phyloP scores from a whole-genome alignment of 2,888 invertebrate species.

The Caradrina kadenii region DNA sequence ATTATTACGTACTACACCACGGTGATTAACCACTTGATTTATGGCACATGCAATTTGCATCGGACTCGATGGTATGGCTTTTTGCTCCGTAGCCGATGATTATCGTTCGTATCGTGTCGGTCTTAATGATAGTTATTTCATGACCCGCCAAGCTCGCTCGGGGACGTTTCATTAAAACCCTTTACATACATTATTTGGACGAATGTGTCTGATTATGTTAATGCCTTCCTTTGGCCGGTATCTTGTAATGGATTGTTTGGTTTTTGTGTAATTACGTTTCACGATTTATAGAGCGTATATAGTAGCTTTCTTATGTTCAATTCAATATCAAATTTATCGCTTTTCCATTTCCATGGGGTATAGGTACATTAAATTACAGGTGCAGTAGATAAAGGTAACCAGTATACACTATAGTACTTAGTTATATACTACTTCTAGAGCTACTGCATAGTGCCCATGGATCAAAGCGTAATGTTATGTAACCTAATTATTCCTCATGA shows the following conservation, averaged over 20 bases:
- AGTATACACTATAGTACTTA: no score
- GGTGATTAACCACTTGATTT: constrained; percentile 90
- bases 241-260: constrained; percentile 86
- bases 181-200: constrained; percentile 88
- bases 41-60: constrained; percentile 89
- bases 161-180: constrained; percentile 89
- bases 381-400: no score
- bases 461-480: no score
- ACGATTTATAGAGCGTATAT: constrained; percentile 40
- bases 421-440: no score
- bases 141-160: constrained; percentile 86
- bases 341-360: no score
- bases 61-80: constrained; percentile 86
- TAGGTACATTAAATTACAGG: no score
- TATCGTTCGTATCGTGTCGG: constrained; percentile 90
- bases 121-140: constrained; percentile 90
- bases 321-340: no score
- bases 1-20: constrained; percentile 84
- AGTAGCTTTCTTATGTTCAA: neutral
- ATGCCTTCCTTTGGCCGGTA: constrained; percentile 79
- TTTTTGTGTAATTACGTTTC: constrained; percentile 67
- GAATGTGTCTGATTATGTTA: constrained; percentile 89
- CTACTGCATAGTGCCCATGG: no score
- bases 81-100: constrained; percentile 87
- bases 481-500: no score